Evolutionary conservation across 2,797 vertebrate species (phyloP).

Genomic region (Neosilurus mollespiculum): DNA sequence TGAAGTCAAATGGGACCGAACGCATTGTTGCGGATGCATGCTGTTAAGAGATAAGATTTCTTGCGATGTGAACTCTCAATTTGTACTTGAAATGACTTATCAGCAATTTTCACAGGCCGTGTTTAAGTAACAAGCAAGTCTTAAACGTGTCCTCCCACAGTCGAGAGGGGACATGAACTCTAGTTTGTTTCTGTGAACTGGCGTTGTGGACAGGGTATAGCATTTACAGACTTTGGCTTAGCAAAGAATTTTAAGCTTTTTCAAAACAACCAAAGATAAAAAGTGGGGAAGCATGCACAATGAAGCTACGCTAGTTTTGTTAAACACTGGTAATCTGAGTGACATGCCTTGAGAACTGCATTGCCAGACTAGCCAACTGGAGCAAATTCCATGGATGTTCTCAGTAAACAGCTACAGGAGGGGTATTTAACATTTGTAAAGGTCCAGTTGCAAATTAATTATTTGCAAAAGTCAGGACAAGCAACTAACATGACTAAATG

Average conservation of each 20-base stretch:
- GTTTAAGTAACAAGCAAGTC: conserved; percentile 25
- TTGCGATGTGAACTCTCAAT: conserved; percentile 67
- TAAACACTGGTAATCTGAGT: conserved; percentile 1
- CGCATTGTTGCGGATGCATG: conserved; percentile 70
- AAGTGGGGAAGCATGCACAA: not conserved
- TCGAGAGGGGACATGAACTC: conserved; percentile 21
- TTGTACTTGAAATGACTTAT: conserved; percentile 41
- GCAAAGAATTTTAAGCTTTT: not conserved
- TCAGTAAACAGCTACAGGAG: conserved; percentile 27
- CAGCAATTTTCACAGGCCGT: conserved; percentile 31
- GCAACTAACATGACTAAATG: not conserved
- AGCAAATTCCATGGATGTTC: conserved; percentile 35
- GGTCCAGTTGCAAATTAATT: not conserved
- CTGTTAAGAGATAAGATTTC: conserved; percentile 74
- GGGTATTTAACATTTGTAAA: not conserved
- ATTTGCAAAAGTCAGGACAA: not conserved
- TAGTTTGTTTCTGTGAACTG: not conserved
- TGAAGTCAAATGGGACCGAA: conserved; percentile 60
- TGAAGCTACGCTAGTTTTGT: not conserved
- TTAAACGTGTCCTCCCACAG: conserved; percentile 1
- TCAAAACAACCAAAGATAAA: not conserved
- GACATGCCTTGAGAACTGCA: conserved; percentile 4
- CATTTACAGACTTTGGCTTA: not conserved
- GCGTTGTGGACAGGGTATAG: not conserved
- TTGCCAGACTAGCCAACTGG: conserved; percentile 26